Evolutionary conservation across 2,888 invertebrate genomes (phyloP), one percentile per base, ranked within the genome.

Genomic region (Palloptera scutellata): DNA sequence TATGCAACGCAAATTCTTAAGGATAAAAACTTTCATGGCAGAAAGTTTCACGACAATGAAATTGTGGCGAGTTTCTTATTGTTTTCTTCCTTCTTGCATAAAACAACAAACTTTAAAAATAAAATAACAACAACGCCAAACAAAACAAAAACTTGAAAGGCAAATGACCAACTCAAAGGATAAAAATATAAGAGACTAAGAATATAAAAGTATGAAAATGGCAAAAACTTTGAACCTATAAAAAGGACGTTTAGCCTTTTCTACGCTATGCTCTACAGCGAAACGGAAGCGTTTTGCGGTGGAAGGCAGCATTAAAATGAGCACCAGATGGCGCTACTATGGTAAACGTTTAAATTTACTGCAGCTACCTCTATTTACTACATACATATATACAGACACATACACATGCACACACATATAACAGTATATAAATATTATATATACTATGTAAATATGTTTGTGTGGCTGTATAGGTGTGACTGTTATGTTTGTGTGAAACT

Each of bases 261-360:
- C 52, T 53, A 64, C 45, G 15, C 30, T 20, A 54, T 60, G 60
- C 51, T 20, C 13, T 61, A 57, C 53, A 54, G 64, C 64, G 61
- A 51, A 66, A 62, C 66, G 54, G 64, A 58, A 70, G 58, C 66
- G 54, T 57, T 54, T 43, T 55, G 30, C 42, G 19, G 30, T 63
- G 42, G 51, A 48, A 43, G 61, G 62, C 52, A 65, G 66, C 45
- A 61, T 66, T 69, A 71, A 68, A 71, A 67, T 57, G 69, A 67
- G 66, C 66, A 67, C 64, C 69, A 69, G 66, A 67, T 71, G 69
- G 64, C 58, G 69, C 62, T 66, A 19, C 15, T 48, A 48, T 30
- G n/a, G 55, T 19, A 41, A 20, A 19, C 30, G 30, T 30, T 30
- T 30, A 30, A 30, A 30, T 41, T 40, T 19, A 15, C 48, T 51